A percentile compares a stretch with the other conserved stretches of the same genome.
Conservation (phyloP, 1,140 invertebrate species). For the Drosophila kohkoa region DNA sequence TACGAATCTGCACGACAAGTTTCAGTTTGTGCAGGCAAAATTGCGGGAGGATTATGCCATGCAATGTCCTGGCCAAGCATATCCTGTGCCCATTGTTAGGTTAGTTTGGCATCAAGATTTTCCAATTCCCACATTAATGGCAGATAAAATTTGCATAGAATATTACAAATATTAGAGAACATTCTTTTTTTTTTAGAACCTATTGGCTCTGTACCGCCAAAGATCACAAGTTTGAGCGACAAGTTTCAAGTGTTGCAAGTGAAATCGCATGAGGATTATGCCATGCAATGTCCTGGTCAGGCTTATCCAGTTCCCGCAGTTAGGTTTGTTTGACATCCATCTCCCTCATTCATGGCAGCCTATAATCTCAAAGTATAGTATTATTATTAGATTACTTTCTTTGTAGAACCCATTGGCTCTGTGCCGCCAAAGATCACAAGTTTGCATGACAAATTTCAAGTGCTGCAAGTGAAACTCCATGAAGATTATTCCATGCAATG, state of each 20-base stretch:
- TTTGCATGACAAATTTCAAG: slow-evolving; percentile 86
- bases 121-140: slow-evolving; percentile 17
- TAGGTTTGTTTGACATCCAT: slow-evolving; percentile 85
- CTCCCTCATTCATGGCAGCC: slow-evolving; percentile 18
- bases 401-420: slow-evolving; percentile 89
- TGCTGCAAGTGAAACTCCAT: slow-evolving; percentile 85
- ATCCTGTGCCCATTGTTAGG: slow-evolving; percentile 88
- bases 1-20: slow-evolving; percentile 86
- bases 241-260: slow-evolving; percentile 86
- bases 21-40: slow-evolving; percentile 86
- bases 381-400: not conserved
- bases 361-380: not conserved
- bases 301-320: slow-evolving; percentile 88
- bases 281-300: slow-evolving; percentile 88
- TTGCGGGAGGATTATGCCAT: slow-evolving; percentile 87
- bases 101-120: slow-evolving; percentile 75
- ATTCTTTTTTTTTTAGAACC: slow-evolving; percentile 86
- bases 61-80: slow-evolving; percentile 89
- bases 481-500: slow-evolving; percentile 88
- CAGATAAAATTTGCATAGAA: not conserved
- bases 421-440: slow-evolving; percentile 88
- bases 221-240: slow-evolving; percentile 86
- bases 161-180: not conserved
- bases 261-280: slow-evolving; percentile 87
- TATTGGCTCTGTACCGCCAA: slow-evolving; percentile 89